Base-by-base conservation (phyloP, 2,113 vertebrate species). In the Melanocharis versteri region DNA sequence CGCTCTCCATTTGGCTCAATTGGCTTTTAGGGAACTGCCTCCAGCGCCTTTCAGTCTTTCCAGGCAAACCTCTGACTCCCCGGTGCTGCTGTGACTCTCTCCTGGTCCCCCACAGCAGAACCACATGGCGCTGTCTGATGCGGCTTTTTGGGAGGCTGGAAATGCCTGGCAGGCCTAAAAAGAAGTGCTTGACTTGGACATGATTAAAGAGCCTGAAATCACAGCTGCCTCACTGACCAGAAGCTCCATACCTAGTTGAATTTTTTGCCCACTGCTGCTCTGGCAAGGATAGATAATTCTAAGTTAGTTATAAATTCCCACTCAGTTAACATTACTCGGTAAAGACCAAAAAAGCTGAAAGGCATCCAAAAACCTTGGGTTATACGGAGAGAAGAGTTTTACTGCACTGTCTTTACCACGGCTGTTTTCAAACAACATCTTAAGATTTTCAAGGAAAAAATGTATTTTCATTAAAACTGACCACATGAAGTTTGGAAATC, bases 51-150 rank as follows among this genome's bases (percentile, higher is more conserved):
- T 44, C 60, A 50, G 6, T 20, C 27, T n/a, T 62, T 82, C 47
- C 51, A 70, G 60, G 51, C 60, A 91, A 89, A 87, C 30, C 21
- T 87, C 47, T 40, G 61, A 12, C 30, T 75, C 53, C 27, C 35
- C 42, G n/a, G 18, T 2, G 27, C 68, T 56, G 72, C 48, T 62
- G 87, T 56, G 60, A 71, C 47, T 30, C 68, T 37, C 75, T 35
- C 31, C 57, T 35, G 54, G n/a, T 70, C 27, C 23, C 24, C 60
- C 61, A 45, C 24, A 24, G 20, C 78, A 79, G 51, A 75, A 71
- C n/a, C 9, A 0, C 7, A 15, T 1, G 2, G 47, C 5, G 19
- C n/a, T 19, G 13, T 22, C 61, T 62, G 54, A 51, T 21, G 13
- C 0, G 0, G 47, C 45, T 80, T 75, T 48, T n/a, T n/a, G 61